Conservation (phyloP, 2,797 vertebrate species). For the Acipenser ruthenus region DNA sequence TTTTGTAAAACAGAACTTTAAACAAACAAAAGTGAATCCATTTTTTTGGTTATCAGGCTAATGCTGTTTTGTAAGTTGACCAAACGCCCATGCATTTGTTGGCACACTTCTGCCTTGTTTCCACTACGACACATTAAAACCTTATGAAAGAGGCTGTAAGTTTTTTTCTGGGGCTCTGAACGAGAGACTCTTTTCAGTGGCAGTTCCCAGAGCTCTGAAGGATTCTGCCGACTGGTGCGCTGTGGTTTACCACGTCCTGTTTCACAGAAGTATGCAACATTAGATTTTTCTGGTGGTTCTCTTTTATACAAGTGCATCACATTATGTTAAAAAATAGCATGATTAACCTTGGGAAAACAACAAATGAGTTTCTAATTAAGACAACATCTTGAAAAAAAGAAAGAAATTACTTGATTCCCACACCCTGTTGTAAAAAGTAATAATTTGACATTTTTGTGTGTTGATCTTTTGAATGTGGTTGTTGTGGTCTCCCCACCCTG, state of each 20-base stretch:
- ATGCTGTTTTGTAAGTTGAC: no score
- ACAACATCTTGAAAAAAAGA: not conserved
- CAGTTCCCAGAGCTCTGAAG: constrained; percentile 1
- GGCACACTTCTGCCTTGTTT: not conserved
- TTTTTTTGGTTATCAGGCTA: no score
- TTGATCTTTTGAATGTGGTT: not conserved
- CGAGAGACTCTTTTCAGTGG: no score
- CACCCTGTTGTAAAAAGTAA: constrained; percentile 13
- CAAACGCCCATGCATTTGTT: no score
- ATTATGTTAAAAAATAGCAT: constrained; percentile 3
- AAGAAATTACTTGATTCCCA: constrained; percentile 6
- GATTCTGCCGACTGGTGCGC: constrained; percentile 2
- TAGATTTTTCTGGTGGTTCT: not conserved
- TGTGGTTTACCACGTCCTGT: constrained; percentile 23
- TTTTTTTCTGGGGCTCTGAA: not conserved
- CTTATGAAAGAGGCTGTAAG: not conserved
- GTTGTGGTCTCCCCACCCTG: not conserved
- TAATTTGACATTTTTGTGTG: not conserved
- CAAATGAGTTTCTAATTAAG: no score
- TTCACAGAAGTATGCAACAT: constrained; percentile 14
- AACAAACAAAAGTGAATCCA: no score
- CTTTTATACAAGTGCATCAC: not conserved
- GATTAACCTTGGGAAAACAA: no score
- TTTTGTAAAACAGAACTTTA: constrained; percentile 2
- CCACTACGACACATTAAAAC: not conserved